Percentiles rank a stretch among this genome's conserved stretches.
Evolutionary conservation across 2,888 invertebrate genomes (phyloP).

Genomic region (Nomada hirtipes): DNA sequence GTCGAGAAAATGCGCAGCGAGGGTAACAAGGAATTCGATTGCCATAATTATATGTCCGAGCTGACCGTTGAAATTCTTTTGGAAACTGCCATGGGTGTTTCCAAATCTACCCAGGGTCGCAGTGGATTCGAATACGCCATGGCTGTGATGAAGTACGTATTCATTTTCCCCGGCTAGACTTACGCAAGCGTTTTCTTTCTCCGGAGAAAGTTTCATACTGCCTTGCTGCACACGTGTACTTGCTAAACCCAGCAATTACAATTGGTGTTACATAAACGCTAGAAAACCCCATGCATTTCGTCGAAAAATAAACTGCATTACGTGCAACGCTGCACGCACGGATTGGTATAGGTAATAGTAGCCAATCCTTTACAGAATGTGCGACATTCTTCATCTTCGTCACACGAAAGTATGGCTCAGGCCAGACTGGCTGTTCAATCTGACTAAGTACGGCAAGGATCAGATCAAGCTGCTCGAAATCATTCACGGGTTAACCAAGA

Average conservation of each 20-base stretch:
- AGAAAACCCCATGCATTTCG: conserved; percentile 9
- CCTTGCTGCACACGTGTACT: background rate
- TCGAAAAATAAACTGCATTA: background rate
- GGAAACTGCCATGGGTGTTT: conserved; percentile 96
- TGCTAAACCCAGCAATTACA: background rate
- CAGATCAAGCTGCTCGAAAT: conserved; percentile 91
- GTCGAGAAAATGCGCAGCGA: conserved; percentile 90
- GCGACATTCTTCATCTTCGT: conserved; percentile 92
- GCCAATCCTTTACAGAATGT: conserved; percentile 86
- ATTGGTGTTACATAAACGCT: conserved; percentile 22
- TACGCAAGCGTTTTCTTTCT: conserved; percentile 40
- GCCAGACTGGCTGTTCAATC: conserved; percentile 91
- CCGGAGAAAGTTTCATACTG: conserved; percentile 43
- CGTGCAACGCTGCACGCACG: background rate
- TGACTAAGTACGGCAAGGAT: conserved; percentile 90
- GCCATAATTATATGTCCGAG: conserved; percentile 94
- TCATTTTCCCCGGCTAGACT: background rate
- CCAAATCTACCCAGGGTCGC: conserved; percentile 92
- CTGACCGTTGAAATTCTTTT: conserved; percentile 93
- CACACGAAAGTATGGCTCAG: conserved; percentile 92
- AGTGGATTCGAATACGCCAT: conserved; percentile 94
- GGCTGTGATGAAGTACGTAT: conserved; percentile 91
- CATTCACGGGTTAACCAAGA: conserved; percentile 93
- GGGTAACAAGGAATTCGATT: conserved; percentile 88
- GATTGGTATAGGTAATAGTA: background rate